Conservation (phyloP, 2,888 invertebrate genomes). For the Nomada ferruginata region DNA sequence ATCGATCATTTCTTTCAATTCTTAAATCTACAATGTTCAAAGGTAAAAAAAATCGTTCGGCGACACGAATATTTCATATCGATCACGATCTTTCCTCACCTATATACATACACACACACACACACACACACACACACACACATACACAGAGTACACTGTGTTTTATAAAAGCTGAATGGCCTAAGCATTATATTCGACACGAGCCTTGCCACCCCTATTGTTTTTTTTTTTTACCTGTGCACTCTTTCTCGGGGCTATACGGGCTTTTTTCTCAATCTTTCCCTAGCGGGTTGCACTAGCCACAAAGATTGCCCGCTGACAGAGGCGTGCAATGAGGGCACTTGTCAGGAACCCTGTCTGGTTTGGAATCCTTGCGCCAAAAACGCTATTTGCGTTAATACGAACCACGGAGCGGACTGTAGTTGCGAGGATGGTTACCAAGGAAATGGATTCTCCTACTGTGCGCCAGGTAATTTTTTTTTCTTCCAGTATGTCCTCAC, state of each 20-base stretch:
- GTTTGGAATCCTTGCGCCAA: conserved; percentile 93
- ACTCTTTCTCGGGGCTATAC: conserved; percentile 79
- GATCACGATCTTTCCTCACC: conserved; percentile 9
- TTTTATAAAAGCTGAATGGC: conserved; percentile 36
- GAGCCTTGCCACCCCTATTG: conserved; percentile 22
- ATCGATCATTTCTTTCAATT: background rate
- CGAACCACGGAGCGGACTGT: conserved; percentile 94
- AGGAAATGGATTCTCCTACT: conserved; percentile 93
- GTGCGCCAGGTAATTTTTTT: conserved; percentile 89
- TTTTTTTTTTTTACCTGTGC: conserved; percentile 46
- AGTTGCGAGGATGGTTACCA: conserved; percentile 94
- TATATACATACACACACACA: background rate
- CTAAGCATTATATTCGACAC: conserved; percentile 33
- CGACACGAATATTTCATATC: background rate
- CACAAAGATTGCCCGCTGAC: conserved; percentile 94
- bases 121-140: background rate
- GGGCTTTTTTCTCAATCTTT: conserved; percentile 78
- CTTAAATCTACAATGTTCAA: background rate
- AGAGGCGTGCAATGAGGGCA: conserved; percentile 93
- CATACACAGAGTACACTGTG: conserved; percentile 2
- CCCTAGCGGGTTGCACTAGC: conserved; percentile 92
- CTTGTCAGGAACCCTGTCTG: conserved; percentile 95
- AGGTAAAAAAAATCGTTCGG: background rate
- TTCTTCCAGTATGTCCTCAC: background rate
- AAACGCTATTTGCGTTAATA: conserved; percentile 94